Percentiles rank a stretch among this genome's conserved stretches.
Conservation (phyloP, 2,888 invertebrate species). For the Eulithis testata region DNA sequence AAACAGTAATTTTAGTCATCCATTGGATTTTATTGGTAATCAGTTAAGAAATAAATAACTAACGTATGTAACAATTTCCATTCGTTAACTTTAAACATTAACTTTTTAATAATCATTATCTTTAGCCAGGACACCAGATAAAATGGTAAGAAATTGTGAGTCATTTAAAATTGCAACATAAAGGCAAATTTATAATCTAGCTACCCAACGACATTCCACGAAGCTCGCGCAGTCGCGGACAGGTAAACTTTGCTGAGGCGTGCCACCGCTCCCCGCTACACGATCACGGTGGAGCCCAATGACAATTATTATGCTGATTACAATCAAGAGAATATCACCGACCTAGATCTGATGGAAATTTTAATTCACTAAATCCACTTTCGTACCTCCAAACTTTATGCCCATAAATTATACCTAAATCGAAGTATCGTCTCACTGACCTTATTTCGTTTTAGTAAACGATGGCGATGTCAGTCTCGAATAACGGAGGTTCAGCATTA, state of each 20-base stretch:
- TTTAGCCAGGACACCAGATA: conserved; percentile 41
- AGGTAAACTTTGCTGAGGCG: conserved; percentile 58
- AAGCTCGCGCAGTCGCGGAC: conserved; percentile 56
- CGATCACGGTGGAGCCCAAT: conserved; percentile 38
- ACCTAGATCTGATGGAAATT: conserved; percentile 50
- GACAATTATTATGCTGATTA: conserved; percentile 43
- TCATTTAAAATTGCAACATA: conserved; percentile 71
- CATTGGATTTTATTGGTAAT: no score
- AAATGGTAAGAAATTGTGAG: conserved; percentile 61
- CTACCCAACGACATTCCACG: conserved; percentile 73
- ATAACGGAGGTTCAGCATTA: conserved; percentile 42
- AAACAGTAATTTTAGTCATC: background rate
- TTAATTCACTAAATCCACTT: conserved; percentile 52
- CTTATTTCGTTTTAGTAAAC: conserved; percentile 50
- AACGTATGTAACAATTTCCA: conserved; percentile 19
- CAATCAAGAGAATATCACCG: conserved; percentile 42
- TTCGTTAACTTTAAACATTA: conserved; percentile 36
- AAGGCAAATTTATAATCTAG: conserved; percentile 75
- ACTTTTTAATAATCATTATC: conserved; percentile 37
- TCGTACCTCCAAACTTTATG: conserved; percentile 49
- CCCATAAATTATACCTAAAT: conserved; percentile 46
- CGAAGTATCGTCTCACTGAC: conserved; percentile 51
- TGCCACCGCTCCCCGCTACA: conserved; percentile 41
- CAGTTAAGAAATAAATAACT: no score
- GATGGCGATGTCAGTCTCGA: conserved; percentile 34